phyloP scores from a whole-genome alignment of 1,140 invertebrate species.

The Lethrus apterus region DNA sequence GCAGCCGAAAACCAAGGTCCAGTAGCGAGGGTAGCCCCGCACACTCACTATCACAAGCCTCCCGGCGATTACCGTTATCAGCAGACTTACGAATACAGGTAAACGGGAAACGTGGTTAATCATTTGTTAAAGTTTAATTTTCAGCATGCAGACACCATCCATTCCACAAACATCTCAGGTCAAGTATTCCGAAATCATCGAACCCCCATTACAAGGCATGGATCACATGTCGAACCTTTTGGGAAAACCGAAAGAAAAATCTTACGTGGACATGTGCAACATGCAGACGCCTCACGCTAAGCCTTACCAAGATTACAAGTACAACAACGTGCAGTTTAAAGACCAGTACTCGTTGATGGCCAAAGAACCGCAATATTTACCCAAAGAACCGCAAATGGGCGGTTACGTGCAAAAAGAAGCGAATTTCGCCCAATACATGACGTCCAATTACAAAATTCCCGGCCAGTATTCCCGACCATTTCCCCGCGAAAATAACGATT shows the following conservation, averaged over 20 bases:
- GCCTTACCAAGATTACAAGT: conserved; percentile 10
- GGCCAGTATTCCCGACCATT: conserved; percentile 1
- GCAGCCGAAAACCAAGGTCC: conserved; percentile 20
- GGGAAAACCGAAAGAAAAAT: conserved; percentile 35
- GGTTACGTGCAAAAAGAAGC: conserved; percentile 13
- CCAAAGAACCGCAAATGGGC: conserved; percentile 9
- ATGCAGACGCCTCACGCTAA: conserved; percentile 26
- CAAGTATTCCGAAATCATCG: conserved; percentile 38
- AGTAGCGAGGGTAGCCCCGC: conserved; percentile 33
- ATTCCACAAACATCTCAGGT: conserved; percentile 24
- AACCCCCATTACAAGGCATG: conserved; percentile 23
- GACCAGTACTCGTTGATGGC: conserved; percentile 3
- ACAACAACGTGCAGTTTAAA: conserved; percentile 2
- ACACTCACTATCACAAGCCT: conserved; percentile 30
- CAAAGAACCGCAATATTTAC: conserved; percentile 20
- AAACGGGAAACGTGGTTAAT: neutral
- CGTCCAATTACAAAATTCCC: conserved; percentile 22
- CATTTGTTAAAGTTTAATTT: conserved; percentile 5
- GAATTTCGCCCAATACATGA: neutral
- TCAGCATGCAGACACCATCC: conserved; percentile 15
- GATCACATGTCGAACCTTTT: conserved; percentile 30
- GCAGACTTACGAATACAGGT: neutral
- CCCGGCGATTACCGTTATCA: conserved; percentile 20
- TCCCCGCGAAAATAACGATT: conserved; percentile 22
- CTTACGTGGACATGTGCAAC: conserved; percentile 35